Percentiles rank a stretch among this genome's conserved stretches.
These are phyloP conservation scores for Scleropages formosus DNA, from an alignment of 2,797 vertebrate genomes.

Conservation along the genomic window DNA sequence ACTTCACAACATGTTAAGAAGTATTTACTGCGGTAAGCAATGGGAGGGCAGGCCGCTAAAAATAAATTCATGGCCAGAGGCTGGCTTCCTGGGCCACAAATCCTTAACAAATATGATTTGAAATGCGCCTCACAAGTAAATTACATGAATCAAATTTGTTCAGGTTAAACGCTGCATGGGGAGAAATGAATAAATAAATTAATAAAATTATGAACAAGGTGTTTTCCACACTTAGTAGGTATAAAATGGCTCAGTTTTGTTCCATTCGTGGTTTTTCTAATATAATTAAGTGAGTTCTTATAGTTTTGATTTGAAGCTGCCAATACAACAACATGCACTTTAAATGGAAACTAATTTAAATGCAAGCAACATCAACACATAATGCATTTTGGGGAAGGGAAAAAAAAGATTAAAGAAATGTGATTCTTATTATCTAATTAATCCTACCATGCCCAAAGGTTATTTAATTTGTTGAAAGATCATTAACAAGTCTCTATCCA, in stretches of 20 bases:
- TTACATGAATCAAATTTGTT: slow-evolving; percentile 36
- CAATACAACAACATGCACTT: slow-evolving; percentile 55
- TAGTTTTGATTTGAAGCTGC: slow-evolving; percentile 47
- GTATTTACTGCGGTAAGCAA: slow-evolving; percentile 34
- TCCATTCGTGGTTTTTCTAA: slow-evolving; percentile 40
- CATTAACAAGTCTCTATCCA: slow-evolving; percentile 70
- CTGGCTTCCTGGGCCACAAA: slow-evolving; percentile 27
- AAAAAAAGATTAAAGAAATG: slow-evolving; percentile 65
- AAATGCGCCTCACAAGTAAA: slow-evolving; percentile 35
- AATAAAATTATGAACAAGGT: slow-evolving; percentile 41
- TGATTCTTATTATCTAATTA: slow-evolving; percentile 76
- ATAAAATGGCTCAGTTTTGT: slow-evolving; percentile 53
- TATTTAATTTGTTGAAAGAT: slow-evolving; percentile 77
- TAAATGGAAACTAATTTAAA: slow-evolving; percentile 67
- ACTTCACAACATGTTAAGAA: slow-evolving; percentile 36
- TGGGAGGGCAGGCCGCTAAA: not conserved
- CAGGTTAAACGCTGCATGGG: slow-evolving; percentile 35
- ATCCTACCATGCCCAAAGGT: slow-evolving; percentile 68
- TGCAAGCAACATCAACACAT: slow-evolving; percentile 60
- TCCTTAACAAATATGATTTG: slow-evolving; percentile 31
- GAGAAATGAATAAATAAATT: slow-evolving; percentile 25
- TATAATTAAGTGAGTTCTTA: slow-evolving; percentile 34
- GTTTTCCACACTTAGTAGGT: slow-evolving; percentile 34
- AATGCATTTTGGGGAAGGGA: slow-evolving; percentile 43
- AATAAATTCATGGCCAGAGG: slow-evolving; percentile 27